Conservation (phyloP, 2,888 invertebrate species). For the Himalopsyche anomala region DNA sequence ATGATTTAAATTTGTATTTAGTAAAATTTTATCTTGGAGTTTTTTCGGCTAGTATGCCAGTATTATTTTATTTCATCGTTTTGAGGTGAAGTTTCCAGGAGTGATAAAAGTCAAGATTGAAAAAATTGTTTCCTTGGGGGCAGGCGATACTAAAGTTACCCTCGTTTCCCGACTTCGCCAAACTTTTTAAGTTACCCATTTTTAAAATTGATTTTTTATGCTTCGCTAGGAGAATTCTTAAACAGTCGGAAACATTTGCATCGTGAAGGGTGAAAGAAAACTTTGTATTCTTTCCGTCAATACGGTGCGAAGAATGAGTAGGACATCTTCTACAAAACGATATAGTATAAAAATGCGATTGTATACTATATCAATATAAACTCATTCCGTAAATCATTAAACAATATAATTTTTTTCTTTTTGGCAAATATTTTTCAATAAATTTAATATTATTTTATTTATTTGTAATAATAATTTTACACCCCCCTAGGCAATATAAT, state of each 20-base stretch:
- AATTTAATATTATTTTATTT: too few relatives aligned
- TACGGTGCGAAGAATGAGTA: not conserved
- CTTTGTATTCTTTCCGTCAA: not conserved
- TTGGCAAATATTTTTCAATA: too few relatives aligned
- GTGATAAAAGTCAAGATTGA: slow-evolving; percentile 59
- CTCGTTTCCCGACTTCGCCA: slow-evolving; percentile 50
- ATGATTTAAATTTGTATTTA: too few relatives aligned
- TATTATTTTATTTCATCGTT: slow-evolving; percentile 7
- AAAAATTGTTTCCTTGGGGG: slow-evolving; percentile 61
- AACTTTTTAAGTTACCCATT: slow-evolving; percentile 66
- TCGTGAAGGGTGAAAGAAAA: not conserved
- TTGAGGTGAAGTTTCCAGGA: slow-evolving; percentile 53
- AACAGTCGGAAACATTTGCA: slow-evolving; percentile 61
- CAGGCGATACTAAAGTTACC: not conserved
- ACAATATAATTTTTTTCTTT: too few relatives aligned
- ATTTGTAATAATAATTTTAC: too few relatives aligned
- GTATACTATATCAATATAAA: too few relatives aligned
- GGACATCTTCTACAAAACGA: not conserved
- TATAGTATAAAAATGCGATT: too few relatives aligned
- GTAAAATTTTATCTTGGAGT: too few relatives aligned
- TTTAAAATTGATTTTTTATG: slow-evolving; percentile 66
- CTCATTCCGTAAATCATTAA: too few relatives aligned
- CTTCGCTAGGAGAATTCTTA: slow-evolving; percentile 62
- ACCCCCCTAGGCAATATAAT: too few relatives aligned
- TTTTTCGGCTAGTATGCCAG: not conserved